A percentile compares a stretch with the other conserved stretches of the same genome.
Evolutionary conservation across 2,888 invertebrate species (phyloP).

Genomic region (Lithophane leautieri): DNA sequence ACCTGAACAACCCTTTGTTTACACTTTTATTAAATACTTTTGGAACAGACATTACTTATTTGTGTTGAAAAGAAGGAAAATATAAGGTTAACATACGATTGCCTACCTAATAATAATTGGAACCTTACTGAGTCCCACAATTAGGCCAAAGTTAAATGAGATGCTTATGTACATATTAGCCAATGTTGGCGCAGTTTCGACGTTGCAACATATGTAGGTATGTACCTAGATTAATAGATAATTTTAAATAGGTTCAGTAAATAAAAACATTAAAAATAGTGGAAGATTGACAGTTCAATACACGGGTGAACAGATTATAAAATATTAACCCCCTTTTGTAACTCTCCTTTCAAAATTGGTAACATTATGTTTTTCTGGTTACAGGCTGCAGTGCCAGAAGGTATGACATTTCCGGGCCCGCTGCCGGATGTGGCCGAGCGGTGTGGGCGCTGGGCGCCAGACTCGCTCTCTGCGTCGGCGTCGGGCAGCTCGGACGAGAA

Average conservation of each 20-base stretch:
- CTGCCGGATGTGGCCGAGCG: slow-evolving; percentile 89
- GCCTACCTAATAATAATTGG: slow-evolving; percentile 9
- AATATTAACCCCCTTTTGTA: neutral
- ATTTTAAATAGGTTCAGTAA: slow-evolving; percentile 2
- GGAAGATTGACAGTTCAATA: neutral
- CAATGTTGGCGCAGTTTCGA: slow-evolving; percentile 42
- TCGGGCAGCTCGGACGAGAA: slow-evolving; percentile 89
- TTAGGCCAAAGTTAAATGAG: slow-evolving; percentile 46
- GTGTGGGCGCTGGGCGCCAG: slow-evolving; percentile 89
- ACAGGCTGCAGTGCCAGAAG: slow-evolving; percentile 88
- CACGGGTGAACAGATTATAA: neutral
- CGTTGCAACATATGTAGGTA: neutral
- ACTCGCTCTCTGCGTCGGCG: slow-evolving; percentile 87
- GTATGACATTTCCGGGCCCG: slow-evolving; percentile 88
- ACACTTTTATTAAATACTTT: neutral
- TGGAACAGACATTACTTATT: neutral
- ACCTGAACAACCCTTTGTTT: neutral
- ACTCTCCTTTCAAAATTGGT: neutral
- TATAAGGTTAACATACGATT: slow-evolving; percentile 6
- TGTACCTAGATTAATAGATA: neutral
- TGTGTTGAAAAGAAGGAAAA: slow-evolving; percentile 5
- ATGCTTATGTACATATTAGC: slow-evolving; percentile 27
- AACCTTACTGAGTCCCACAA: slow-evolving; percentile 29
- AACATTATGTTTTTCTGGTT: slow-evolving; percentile 67
- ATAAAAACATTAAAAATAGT: neutral